These are phyloP conservation scores for Venustaconcha ellipsiformis DNA, from an alignment of 1,140 invertebrate genomes.

Conservation along the genomic window DNA sequence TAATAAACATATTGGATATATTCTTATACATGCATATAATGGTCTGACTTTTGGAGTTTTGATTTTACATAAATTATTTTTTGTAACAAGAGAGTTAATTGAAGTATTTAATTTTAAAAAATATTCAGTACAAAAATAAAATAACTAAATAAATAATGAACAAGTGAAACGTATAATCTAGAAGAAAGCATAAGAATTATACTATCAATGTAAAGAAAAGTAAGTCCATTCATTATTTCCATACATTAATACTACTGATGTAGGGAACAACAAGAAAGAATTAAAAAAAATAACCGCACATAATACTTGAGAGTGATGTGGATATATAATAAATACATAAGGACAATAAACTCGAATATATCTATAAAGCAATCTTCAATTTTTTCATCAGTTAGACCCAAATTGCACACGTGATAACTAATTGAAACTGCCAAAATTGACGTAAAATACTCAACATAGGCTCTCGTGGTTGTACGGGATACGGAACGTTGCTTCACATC, in stretches of 20 bases:
- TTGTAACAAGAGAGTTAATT: no score
- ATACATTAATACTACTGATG: background rate
- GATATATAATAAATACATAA: background rate
- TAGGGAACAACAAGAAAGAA: background rate
- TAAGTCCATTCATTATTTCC: background rate
- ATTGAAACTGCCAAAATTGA: background rate
- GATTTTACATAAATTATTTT: no score
- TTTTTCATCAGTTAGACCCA: background rate
- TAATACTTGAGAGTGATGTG: background rate
- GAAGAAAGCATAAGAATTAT: no score
- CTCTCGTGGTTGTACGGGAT: background rate
- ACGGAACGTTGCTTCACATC: background rate
- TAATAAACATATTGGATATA: no score
- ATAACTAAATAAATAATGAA: no score
- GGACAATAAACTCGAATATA: background rate
- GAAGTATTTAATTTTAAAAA: no score
- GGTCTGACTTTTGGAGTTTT: no score
- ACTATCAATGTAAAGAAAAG: no score
- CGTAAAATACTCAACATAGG: background rate
- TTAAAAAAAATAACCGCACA: background rate
- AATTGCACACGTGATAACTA: background rate
- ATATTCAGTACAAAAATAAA: no score
- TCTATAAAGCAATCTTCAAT: background rate
- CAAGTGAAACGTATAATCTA: no score
- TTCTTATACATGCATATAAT: no score